Evolutionary conservation across 2,113 vertebrate genomes (phyloP), one percentile per base, ranked within the genome.

Genomic region (Campylorhamphus procurvoides): DNA sequence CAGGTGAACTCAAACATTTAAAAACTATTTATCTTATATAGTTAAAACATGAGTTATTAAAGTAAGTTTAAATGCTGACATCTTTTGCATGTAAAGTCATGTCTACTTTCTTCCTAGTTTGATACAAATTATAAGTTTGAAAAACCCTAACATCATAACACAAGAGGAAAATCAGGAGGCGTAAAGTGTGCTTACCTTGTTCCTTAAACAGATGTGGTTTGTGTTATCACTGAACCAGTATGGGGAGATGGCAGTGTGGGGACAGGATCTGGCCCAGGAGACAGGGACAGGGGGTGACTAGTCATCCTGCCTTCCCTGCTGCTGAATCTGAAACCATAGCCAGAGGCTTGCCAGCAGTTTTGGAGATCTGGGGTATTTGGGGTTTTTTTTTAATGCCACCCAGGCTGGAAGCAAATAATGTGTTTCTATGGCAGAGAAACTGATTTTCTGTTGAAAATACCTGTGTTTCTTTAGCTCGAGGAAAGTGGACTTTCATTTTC

Each of bases 1-100:
- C 63, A 92, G 72, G 83, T 94, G 73, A 92, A 69, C 39, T 22
- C 82, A 82, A 87, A 60, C 49, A 40, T 67, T 84, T 84, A 79
- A 93, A 82, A 77, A 3, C 18, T 82, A 17, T 66, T 58, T 87
- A 49, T 87, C 62, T 58, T 87, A 49, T 87, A 18, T 27, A 68
- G 35, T 59, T 88, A 63, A 90, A 95, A 67, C 24, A 33, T 20
- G 39, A 67, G 40, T 63, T 93, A 60, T 56, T 93, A 25, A 40
- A 93, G 67, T 82, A 78, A 84, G 33, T 18, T 37, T 73, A 83
- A 93, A 66, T 69, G 15, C 28, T 83, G 28, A 28, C 5, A 40
- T 81, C 15, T 49, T 87, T 82, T 76, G 52, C 33, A 31, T 71
- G 33, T 88, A 69, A 85, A 81, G 83, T 90, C 23, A 62, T 71